These are phyloP conservation scores for Casuarius casuarius DNA, from an alignment of 2,113 vertebrate species.

Conservation along the genomic window DNA sequence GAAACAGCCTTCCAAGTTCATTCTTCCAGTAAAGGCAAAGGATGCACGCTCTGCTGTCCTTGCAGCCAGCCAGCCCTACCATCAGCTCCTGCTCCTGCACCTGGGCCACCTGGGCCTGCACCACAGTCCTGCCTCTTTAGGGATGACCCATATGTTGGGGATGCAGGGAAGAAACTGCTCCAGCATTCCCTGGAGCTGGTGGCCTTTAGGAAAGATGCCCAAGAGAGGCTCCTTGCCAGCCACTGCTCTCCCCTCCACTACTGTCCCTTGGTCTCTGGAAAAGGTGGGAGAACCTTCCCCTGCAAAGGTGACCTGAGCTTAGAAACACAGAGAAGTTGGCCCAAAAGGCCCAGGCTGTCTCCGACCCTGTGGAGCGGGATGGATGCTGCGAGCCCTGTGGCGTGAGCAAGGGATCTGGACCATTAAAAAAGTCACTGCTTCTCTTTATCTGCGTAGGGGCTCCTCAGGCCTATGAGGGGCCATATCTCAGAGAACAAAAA, in stretches of 20 bases:
- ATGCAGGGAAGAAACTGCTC: neutral
- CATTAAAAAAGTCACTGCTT: neutral
- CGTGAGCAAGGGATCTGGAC: too few species aligned
- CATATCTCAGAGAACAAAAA: neutral
- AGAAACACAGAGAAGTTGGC: neutral
- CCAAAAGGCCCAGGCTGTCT: rapidly evolving
- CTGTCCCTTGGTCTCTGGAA: neutral
- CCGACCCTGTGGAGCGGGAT: neutral
- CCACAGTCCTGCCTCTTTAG: neutral
- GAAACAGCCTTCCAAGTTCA: neutral
- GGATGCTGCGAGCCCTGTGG: neutral
- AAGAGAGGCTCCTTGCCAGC: neutral
- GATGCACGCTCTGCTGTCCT: neutral
- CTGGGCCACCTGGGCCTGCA: too few species aligned
- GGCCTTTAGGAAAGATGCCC: neutral
- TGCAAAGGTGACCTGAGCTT: neutral
- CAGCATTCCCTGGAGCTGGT: neutral
- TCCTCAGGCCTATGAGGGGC: neutral
- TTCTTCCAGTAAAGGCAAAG: neutral
- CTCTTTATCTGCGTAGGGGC: neutral
- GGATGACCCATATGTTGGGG: neutral
- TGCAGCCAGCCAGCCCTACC: neutral
- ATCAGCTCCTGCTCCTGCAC: neutral
- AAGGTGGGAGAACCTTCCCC: neutral
- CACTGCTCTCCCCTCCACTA: neutral